Evolutionary conservation across 2,888 invertebrate genomes (phyloP), one percentile per base, ranked within the genome.

Genomic region (Lepidochrysops patricia): DNA sequence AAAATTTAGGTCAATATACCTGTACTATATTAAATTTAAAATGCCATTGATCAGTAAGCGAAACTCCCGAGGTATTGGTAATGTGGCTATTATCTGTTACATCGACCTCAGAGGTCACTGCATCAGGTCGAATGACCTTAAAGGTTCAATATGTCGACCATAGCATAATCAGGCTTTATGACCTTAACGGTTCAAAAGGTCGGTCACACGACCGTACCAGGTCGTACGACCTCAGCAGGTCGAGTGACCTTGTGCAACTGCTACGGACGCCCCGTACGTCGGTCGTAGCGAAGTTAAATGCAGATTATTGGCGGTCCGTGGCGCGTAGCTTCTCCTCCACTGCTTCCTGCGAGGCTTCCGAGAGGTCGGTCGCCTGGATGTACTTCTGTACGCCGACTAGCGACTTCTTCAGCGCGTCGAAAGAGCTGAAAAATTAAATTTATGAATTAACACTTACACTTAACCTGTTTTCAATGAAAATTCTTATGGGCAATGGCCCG

Each of bases 331-430:
- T 97, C 86, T 97, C 97, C 84, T 97, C 97, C 68, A 97, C 97
- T 70, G 96, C 96, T 84, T 97, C 97, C 78, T 96, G 95, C 69
- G 96, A 96, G 69, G 97, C 96, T 90, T 98, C 98, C 70, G 97
- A 95, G 76, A 96, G 92, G 87, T 98, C 98, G 78, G 97, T 98
- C 77, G 98, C 97, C 91, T 97, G 98, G 85, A 98, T 96, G 91
- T 97, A 98, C 92, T 97, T 97, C 91, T 97, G 97, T 71, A 98
- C 96, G 76, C 98, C 98, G 67, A 97, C 97, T 82, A 99, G 91
- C 64, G 98, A 96, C 86, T 97, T 97, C 92, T 98, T 98, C 84
- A 99, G 92, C 77, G 98, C 98, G 89, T 98, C 98, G 80, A 99
- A 99, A 73, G 98, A 98, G 92, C 98, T 98, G 84, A 0, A 62